Conservation (phyloP, 2,888 invertebrate species). For the Cryptocephalus moraei region DNA sequence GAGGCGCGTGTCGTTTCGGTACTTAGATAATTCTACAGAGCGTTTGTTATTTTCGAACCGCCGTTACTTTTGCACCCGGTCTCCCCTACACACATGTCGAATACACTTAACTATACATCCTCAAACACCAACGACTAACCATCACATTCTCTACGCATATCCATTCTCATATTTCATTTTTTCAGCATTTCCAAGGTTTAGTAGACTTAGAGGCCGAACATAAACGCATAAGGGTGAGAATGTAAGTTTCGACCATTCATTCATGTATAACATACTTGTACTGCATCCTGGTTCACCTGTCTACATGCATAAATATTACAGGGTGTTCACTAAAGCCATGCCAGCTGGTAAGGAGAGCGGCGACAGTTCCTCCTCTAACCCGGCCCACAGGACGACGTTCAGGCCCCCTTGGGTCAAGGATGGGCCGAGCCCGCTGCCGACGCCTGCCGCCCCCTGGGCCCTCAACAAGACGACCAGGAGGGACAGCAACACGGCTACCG, state of each 20-base stretch:
- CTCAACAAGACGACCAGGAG: conserved; percentile 39
- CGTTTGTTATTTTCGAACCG: no score
- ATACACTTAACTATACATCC: no score
- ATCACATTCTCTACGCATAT: no score
- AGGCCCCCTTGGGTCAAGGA: conserved; percentile 70
- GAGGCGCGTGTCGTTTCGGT: no score
- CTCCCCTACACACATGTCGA: no score
- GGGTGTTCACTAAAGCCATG: conserved; percentile 34
- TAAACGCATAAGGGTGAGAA: conserved; percentile 3
- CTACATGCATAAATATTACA: conserved; percentile 4
- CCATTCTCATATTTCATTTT: background rate
- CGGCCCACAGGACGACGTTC: conserved; percentile 53
- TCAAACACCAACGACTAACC: no score
- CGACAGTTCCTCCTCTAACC: conserved; percentile 35
- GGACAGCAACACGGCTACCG: conserved; percentile 15
- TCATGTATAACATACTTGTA: background rate
- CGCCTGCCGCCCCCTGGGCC: conserved; percentile 50
- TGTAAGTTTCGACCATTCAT: conserved; percentile 6
- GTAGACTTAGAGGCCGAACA: conserved; percentile 1
- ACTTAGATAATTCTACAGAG: no score
- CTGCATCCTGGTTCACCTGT: no score
- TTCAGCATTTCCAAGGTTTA: conserved; percentile 7
- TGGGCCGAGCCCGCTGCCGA: conserved; percentile 45
- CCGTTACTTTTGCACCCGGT: no score
- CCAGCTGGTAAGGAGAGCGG: conserved; percentile 39